These are phyloP conservation scores for Solenopsis fugax DNA, from an alignment of 1,140 invertebrate genomes.

Conservation along the genomic window DNA sequence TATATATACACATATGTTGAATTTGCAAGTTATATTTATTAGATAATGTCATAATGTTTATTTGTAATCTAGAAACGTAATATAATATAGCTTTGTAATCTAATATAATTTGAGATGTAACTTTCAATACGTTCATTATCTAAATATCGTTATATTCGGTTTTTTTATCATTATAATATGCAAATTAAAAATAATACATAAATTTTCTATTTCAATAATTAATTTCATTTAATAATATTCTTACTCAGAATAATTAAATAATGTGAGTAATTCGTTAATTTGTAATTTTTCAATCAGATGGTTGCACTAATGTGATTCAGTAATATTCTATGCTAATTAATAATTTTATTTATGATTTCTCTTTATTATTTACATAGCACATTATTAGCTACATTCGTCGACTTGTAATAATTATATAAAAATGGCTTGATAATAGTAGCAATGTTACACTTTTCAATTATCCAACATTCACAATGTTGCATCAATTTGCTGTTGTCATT, in stretches of 20 bases:
- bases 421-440: not conserved
- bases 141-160: not conserved
- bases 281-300: not conserved
- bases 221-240: not conserved
- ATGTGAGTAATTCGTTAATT: not conserved
- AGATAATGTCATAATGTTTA: constrained; percentile 18
- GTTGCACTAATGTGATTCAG: not conserved
- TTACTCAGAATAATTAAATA: not conserved
- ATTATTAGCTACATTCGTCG: no score
- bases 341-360: not conserved
- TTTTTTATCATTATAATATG: not conserved
- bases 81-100: not conserved
- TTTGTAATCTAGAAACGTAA: not conserved
- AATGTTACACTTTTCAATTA: not conserved
- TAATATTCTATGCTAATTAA: not conserved
- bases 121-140: not conserved
- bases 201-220: not conserved
- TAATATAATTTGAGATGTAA: not conserved
- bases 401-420: constrained; percentile 15
- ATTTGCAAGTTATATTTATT: not conserved
- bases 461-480: not conserved
- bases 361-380: not conserved
- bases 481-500: not conserved
- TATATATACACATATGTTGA: not conserved
- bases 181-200: not conserved